A percentile compares a stretch with the other conserved stretches of the same genome.
These are phyloP conservation scores for Cichladusa arquata DNA, from an alignment of 2,113 vertebrate species.

Conservation along the genomic window DNA sequence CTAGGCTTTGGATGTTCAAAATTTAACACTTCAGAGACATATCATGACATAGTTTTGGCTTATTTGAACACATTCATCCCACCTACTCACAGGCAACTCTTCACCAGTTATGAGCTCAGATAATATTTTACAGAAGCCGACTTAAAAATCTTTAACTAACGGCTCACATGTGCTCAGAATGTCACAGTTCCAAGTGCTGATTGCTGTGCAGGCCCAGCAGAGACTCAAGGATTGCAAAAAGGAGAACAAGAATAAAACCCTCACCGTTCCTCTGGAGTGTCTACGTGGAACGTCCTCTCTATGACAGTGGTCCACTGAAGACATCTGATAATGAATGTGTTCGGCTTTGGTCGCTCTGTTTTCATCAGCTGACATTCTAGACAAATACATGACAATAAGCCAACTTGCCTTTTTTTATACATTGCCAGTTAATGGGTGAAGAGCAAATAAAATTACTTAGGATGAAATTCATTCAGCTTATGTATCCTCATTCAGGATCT, in stretches of 20 bases:
- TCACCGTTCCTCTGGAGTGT: slow-evolving; percentile 94
- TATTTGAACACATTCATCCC: slow-evolving; percentile 25
- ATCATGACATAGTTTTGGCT: slow-evolving; percentile 29
- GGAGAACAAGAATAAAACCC: not conserved
- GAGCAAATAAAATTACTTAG: not conserved
- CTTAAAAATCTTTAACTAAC: slow-evolving; percentile 2
- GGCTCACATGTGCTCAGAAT: not conserved
- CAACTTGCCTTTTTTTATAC: not conserved
- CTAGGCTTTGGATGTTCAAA: not conserved
- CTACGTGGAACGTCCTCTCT: slow-evolving; percentile 96
- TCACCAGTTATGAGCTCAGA: not conserved
- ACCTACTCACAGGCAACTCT: not conserved
- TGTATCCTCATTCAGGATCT: not conserved
- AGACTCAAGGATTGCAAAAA: not conserved
- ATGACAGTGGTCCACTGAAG: slow-evolving; percentile 98
- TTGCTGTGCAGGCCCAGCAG: not conserved
- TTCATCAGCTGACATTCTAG: slow-evolving; percentile 98
- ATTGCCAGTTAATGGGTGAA: not conserved
- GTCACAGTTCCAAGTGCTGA: not conserved
- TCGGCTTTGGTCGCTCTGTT: slow-evolving; percentile 96
- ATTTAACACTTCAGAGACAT: slow-evolving; percentile 22
- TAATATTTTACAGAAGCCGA: slow-evolving; percentile 3
- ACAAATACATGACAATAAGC: slow-evolving; percentile 40
- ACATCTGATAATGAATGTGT: slow-evolving; percentile 98
- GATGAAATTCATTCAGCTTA: not conserved